A percentile compares a stretch with the other conserved stretches of the same genome.
Conservation (phyloP, 2,797 vertebrate species). For the Rhinichthys osculus region DNA sequence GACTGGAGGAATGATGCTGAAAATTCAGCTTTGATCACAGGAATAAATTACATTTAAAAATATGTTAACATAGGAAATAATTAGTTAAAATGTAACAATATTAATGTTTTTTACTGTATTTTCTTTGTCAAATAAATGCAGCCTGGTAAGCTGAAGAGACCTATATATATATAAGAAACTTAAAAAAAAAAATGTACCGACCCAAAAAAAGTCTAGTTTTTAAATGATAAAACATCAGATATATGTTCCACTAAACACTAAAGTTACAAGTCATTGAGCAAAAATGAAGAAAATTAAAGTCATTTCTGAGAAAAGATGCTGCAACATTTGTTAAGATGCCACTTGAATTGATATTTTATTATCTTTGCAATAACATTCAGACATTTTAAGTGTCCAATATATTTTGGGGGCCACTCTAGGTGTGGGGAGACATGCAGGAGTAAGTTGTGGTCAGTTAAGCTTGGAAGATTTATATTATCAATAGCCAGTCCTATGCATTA, state of each 20-base stretch:
- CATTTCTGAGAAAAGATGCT: background rate
- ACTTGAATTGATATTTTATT: background rate
- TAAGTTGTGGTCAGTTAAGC: constrained; percentile 6
- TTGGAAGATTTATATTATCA: constrained; percentile 4
- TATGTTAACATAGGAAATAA: background rate
- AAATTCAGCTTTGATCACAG: background rate
- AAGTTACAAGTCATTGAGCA: constrained; percentile 1
- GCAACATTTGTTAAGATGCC: background rate
- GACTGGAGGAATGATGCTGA: background rate
- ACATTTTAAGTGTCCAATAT: background rate
- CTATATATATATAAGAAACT: background rate
- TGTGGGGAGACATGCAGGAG: background rate
- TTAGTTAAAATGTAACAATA: background rate
- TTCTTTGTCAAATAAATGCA: background rate
- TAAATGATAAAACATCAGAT: background rate
- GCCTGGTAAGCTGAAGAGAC: background rate
- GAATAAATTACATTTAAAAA: background rate
- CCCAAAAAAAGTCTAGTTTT: background rate
- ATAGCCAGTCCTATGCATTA: constrained; percentile 31
- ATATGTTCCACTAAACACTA: background rate
- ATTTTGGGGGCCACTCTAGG: background rate
- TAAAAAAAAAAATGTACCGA: background rate
- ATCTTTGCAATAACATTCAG: background rate
- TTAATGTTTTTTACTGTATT: too few relatives aligned
- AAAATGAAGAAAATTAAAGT: background rate